These are phyloP conservation scores for Heterochromis multidens DNA, from an alignment of 2,113 vertebrate genomes.

Conservation along the genomic window DNA sequence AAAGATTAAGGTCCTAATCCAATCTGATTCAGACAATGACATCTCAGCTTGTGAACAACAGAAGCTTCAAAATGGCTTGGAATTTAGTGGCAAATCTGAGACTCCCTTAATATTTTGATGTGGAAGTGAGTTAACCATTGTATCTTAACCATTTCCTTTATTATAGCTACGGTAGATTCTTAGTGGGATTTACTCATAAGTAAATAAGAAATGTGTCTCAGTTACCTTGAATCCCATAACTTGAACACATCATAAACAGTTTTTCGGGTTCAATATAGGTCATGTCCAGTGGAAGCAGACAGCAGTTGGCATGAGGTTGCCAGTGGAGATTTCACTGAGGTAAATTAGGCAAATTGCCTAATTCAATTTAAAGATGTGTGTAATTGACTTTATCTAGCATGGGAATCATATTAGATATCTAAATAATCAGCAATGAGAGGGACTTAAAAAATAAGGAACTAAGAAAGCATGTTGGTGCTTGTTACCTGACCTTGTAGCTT, in stretches of 20 bases:
- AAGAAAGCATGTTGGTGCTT: not conserved
- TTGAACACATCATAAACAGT: not conserved
- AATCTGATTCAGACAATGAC: slow-evolving; percentile 56
- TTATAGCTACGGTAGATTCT: not conserved
- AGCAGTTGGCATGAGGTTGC: not conserved
- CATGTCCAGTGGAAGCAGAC: not conserved
- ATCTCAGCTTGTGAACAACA: slow-evolving; percentile 27
- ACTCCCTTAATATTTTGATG: not conserved
- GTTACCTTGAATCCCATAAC: not conserved
- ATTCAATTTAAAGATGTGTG: slow-evolving; percentile 50
- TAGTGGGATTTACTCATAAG: not conserved
- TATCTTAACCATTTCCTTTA: not conserved
- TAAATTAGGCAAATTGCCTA: slow-evolving; percentile 54
- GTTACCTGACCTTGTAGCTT: not conserved
- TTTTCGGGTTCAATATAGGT: not conserved
- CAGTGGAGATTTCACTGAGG: slow-evolving; percentile 29
- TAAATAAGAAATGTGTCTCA: not conserved
- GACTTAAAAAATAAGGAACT: slow-evolving; percentile 12
- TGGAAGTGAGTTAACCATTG: not conserved
- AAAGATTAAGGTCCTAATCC: slow-evolving; percentile 59
- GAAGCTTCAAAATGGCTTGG: slow-evolving; percentile 6
- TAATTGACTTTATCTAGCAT: slow-evolving; percentile 60
- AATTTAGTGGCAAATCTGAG: slow-evolving; percentile 21
- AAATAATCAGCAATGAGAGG: slow-evolving; percentile 49
- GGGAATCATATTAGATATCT: slow-evolving; percentile 42